Evolutionary conservation across 1,140 invertebrate genomes (phyloP).

Genomic region (Pseudobourletiella spinata): DNA sequence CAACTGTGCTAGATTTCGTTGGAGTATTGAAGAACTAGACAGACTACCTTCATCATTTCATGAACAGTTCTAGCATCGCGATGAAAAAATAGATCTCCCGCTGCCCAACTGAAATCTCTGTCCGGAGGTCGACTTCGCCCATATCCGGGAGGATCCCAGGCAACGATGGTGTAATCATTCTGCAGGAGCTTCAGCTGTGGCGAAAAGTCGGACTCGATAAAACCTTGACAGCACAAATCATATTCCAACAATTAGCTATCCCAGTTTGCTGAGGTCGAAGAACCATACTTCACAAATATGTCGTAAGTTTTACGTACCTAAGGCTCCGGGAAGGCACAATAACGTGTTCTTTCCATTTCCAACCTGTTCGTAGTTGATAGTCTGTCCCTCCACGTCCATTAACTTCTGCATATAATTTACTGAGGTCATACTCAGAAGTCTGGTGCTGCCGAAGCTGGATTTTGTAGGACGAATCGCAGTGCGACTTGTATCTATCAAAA

Average conservation of each 20-base stretch:
- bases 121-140: conserved; percentile 70
- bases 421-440: too few species aligned
- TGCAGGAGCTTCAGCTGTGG: conserved; percentile 64
- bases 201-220: conserved; percentile 69
- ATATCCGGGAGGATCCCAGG: conserved; percentile 69
- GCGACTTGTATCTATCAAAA: too few species aligned
- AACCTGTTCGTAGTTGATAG: conserved; percentile 55
- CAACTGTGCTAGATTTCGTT: not conserved
- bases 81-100: conserved; percentile 54
- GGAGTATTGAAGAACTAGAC: not conserved
- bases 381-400: conserved; percentile 49
- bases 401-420: too few species aligned
- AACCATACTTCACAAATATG: not conserved
- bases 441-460: too few species aligned
- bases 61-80: conserved; percentile 62
- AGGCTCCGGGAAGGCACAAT: conserved; percentile 63
- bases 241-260: too few species aligned
- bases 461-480: too few species aligned
- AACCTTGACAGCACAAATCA: conserved; percentile 50
- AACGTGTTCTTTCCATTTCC: conserved; percentile 59
- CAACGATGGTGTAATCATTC: conserved; percentile 63
- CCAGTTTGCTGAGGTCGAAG: conserved; percentile 5
- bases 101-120: conserved; percentile 55
- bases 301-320: conserved; percentile 43
- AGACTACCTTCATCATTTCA: conserved; percentile 59